These are phyloP conservation scores for Lasioglossum malachurum DNA, from an alignment of 2,888 invertebrate species.

Conservation along the genomic window DNA sequence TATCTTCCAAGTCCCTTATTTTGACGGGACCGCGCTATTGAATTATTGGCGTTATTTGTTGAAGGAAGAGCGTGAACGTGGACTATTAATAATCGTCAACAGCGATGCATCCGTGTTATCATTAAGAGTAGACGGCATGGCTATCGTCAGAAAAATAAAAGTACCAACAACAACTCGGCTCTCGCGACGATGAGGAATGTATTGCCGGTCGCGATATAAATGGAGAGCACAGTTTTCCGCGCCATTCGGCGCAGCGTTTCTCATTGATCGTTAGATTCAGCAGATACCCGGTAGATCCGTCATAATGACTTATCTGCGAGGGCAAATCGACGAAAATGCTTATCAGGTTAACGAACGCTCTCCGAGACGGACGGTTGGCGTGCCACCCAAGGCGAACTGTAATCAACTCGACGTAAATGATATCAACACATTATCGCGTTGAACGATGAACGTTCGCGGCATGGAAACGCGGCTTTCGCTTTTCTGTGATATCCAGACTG, in stretches of 20 bases:
- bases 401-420: background rate
- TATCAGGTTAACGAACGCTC: conserved; percentile 20
- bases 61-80: background rate
- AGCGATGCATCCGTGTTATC: conserved; percentile 21
- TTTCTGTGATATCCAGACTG: background rate
- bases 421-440: background rate
- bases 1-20: background rate
- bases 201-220: conserved; percentile 35
- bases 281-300: background rate
- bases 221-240: conserved; percentile 15
- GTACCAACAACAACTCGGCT: background rate
- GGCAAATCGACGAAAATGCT: conserved; percentile 21
- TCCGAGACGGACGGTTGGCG: background rate
- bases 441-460: background rate
- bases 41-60: conserved; percentile 44
- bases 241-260: conserved; percentile 2
- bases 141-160: conserved; percentile 20
- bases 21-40: conserved; percentile 2
- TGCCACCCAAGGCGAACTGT: conserved; percentile 13
- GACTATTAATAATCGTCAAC: conserved; percentile 42
- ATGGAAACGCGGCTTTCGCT: background rate
- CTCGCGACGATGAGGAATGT: conserved; percentile 14
- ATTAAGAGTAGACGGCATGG: conserved; percentile 23
- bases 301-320: conserved; percentile 35
- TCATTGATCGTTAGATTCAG: background rate